Evolutionary conservation across 2,797 vertebrate species (phyloP).

Genomic region (Esox lucius): DNA sequence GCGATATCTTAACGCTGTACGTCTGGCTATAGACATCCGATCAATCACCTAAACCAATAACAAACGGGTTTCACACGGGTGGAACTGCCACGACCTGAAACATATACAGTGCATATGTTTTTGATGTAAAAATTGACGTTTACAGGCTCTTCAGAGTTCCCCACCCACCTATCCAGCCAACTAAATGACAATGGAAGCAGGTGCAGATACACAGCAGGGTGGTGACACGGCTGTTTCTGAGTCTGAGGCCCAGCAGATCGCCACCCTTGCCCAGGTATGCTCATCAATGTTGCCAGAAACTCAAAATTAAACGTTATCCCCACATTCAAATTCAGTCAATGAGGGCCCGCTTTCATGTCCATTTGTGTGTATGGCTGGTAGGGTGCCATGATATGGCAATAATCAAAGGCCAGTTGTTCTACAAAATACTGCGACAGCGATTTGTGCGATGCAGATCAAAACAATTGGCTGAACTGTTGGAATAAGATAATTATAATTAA

Average conservation of each 20-base stretch:
- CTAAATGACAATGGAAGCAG: slow-evolving; percentile 99
- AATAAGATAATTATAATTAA: too few species aligned
- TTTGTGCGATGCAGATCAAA: too few species aligned
- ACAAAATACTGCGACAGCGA: too few species aligned
- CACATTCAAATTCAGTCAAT: not conserved
- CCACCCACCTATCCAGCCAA: slow-evolving; percentile 74
- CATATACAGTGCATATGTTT: not conserved
- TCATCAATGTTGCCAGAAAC: not conserved
- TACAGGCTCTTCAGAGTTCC: slow-evolving; percentile 2
- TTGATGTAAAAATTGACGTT: not conserved
- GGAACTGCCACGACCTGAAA: not conserved
- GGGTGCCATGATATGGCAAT: too few species aligned
- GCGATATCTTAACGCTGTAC: not conserved
- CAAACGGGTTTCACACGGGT: not conserved
- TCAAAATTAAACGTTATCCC: not conserved
- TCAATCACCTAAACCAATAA: not conserved
- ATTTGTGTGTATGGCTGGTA: not conserved
- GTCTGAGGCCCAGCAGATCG: slow-evolving; percentile 92
- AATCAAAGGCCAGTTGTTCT: too few species aligned
- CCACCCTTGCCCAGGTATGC: slow-evolving; percentile 94
- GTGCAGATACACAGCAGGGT: slow-evolving; percentile 94
- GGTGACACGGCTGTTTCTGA: slow-evolving; percentile 93
- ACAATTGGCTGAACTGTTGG: too few species aligned
- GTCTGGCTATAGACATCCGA: not conserved
- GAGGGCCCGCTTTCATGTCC: not conserved